These are phyloP conservation scores for Calycopis cecrops DNA, from an alignment of 1,140 invertebrate species.

Conservation along the genomic window DNA sequence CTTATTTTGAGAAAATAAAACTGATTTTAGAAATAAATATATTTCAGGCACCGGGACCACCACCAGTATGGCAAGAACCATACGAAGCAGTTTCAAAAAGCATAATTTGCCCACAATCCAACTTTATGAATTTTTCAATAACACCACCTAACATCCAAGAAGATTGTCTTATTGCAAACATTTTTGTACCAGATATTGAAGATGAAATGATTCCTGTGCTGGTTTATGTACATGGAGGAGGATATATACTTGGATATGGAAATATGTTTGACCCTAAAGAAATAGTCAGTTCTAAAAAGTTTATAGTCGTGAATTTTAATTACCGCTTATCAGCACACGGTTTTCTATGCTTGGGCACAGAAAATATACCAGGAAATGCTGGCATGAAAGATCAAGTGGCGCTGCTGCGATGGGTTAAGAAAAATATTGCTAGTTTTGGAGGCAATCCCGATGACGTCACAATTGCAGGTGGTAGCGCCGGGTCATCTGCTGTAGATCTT, in stretches of 20 bases:
- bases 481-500: constrained; percentile 39
- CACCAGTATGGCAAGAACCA: constrained; percentile 35
- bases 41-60: constrained; percentile 42
- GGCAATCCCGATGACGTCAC: constrained; percentile 52
- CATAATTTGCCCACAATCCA: constrained; percentile 40
- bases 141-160: constrained; percentile 26
- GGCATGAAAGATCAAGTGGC: constrained; percentile 52
- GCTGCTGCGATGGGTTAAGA: constrained; percentile 42
- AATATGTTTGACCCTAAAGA: constrained; percentile 28
- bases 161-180: constrained; percentile 39
- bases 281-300: constrained; percentile 29
- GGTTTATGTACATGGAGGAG: constrained; percentile 45
- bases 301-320: constrained; percentile 39
- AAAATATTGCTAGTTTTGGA: constrained; percentile 44
- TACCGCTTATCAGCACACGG: constrained; percentile 42
- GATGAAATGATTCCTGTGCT: constrained; percentile 38
- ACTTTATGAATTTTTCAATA: background rate
- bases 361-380: constrained; percentile 47
- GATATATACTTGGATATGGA: constrained; percentile 31
- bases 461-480: constrained; percentile 42
- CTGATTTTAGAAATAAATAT: constrained; percentile 2
- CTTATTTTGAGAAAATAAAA: background rate
- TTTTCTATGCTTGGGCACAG: constrained; percentile 42
- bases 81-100: constrained; percentile 34
- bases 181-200: constrained; percentile 38